A percentile compares a stretch with the other conserved stretches of the same genome.
phyloP scores from a whole-genome alignment of 2,888 invertebrate genomes.

The Morpho achilles region DNA sequence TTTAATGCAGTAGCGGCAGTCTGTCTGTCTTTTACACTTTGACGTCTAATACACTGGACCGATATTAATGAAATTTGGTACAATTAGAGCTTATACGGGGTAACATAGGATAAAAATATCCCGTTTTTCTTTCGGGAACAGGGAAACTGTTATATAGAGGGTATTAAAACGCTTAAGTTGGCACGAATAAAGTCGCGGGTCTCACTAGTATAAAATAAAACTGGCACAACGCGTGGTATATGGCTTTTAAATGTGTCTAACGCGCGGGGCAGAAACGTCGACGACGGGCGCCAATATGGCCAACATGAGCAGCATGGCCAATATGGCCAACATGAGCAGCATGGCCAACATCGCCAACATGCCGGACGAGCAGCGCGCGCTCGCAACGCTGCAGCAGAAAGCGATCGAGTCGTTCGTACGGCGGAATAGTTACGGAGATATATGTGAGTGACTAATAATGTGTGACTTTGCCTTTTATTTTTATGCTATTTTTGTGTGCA shows the following conservation, averaged over 20 bases:
- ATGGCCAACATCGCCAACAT: constrained; percentile 65
- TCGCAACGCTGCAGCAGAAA: constrained; percentile 69
- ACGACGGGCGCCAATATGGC: constrained; percentile 43
- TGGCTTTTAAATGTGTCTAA: constrained; percentile 40
- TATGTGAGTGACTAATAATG: constrained; percentile 74
- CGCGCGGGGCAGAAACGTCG: constrained; percentile 55
- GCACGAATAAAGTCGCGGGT: too few relatives aligned
- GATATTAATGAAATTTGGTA: too few relatives aligned
- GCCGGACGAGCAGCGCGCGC: constrained; percentile 77
- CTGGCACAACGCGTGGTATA: constrained; percentile 27
- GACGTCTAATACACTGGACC: too few relatives aligned
- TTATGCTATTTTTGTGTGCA: too few relatives aligned
- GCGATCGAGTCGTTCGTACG: constrained; percentile 84
- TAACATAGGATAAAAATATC: too few relatives aligned
- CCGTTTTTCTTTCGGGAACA: too few relatives aligned
- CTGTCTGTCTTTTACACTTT: too few relatives aligned
- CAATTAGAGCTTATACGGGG: too few relatives aligned
- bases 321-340: constrained; percentile 59
- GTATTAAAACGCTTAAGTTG: too few relatives aligned
- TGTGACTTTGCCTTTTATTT: not conserved
- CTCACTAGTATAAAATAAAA: constrained; percentile 1
- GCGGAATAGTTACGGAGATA: constrained; percentile 86
- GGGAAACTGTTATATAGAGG: too few relatives aligned
- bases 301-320: constrained; percentile 46
- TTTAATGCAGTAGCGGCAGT: too few relatives aligned